phyloP scores from a whole-genome alignment of 2,113 vertebrate species.

The Excalfactoria chinensis region DNA sequence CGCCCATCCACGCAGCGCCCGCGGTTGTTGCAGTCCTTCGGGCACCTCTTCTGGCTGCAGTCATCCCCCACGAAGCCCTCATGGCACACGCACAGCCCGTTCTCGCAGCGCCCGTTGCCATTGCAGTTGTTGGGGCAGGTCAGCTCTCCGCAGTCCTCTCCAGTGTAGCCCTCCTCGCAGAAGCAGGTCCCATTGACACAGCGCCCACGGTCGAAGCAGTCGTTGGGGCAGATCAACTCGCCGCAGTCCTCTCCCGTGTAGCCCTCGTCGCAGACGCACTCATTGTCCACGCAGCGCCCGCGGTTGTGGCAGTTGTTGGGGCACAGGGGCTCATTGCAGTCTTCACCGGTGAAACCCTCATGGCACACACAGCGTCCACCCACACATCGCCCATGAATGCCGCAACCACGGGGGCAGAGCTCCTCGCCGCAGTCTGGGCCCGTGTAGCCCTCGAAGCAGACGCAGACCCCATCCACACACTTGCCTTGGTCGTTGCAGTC shows the following conservation, averaged over 20 bases:
- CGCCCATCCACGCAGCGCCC: conserved; percentile 87
- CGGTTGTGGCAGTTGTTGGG: conserved; percentile 90
- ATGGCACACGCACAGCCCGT: conserved; percentile 87
- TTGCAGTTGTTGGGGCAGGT: conserved; percentile 88
- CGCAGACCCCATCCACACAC: conserved; percentile 87
- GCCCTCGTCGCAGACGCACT: conserved; percentile 90
- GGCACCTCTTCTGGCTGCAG: conserved; percentile 87
- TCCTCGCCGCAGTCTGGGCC: conserved; percentile 88
- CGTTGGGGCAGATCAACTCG: conserved; percentile 94
- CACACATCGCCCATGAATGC: conserved; percentile 85
- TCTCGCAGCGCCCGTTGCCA: conserved; percentile 83
- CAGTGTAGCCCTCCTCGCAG: conserved; percentile 89
- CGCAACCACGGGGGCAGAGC: conserved; percentile 86
- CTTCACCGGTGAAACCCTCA: conserved; percentile 86
- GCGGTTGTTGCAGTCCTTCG: conserved; percentile 82
- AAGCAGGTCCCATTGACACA: conserved; percentile 93
- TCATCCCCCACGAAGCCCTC: conserved; percentile 87
- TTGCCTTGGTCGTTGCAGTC: conserved; percentile 97
- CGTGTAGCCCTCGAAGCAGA: conserved; percentile 91
- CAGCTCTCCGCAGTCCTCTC: conserved; percentile 89
- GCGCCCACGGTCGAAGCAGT: conserved; percentile 95
- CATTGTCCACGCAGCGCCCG: conserved; percentile 89
- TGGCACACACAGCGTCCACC: conserved; percentile 87
- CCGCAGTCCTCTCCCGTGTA: conserved; percentile 94
- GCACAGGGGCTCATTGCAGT: conserved; percentile 89